Conservation (phyloP, 2,797 vertebrate genomes). For the Acomys russatus region DNA sequence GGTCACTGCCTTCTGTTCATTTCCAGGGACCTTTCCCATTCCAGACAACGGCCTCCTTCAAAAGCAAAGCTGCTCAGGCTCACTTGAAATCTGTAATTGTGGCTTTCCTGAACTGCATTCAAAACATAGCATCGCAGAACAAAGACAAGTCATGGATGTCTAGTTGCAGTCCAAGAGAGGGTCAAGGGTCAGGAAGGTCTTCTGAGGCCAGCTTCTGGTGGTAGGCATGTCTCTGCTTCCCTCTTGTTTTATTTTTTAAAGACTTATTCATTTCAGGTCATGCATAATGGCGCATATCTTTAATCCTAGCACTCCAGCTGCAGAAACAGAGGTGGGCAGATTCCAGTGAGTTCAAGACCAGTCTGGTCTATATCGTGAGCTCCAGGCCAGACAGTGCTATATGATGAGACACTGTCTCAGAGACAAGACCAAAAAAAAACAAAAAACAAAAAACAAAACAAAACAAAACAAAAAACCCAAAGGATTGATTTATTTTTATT, state of each 20-base stretch:
- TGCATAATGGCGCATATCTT: fast-evolving
- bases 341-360: neutral
- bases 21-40: slow-evolving; percentile 6
- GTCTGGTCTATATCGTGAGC: neutral
- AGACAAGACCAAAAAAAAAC: neutral
- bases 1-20: neutral
- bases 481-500: neutral
- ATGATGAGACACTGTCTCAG: neutral
- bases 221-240: neutral
- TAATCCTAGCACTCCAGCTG: neutral
- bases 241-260: neutral
- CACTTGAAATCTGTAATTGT: slow-evolving; percentile 73
- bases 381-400: neutral
- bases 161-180: slow-evolving; percentile 1
- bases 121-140: slow-evolving; percentile 62
- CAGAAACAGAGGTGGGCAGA: neutral
- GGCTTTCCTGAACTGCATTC: slow-evolving; percentile 61
- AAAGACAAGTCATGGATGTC: slow-evolving; percentile 59
- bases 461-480: neutral
- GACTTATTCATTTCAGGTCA: neutral
- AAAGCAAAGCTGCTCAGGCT: slow-evolving; percentile 58
- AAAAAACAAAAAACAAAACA: neutral
- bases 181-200: slow-evolving; percentile 40
- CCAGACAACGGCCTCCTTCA: slow-evolving; percentile 45
- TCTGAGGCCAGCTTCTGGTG: slow-evolving; percentile 46